phyloP scores from a whole-genome alignment of 2,113 vertebrate species.

The Phylloscopus trochilus region DNA sequence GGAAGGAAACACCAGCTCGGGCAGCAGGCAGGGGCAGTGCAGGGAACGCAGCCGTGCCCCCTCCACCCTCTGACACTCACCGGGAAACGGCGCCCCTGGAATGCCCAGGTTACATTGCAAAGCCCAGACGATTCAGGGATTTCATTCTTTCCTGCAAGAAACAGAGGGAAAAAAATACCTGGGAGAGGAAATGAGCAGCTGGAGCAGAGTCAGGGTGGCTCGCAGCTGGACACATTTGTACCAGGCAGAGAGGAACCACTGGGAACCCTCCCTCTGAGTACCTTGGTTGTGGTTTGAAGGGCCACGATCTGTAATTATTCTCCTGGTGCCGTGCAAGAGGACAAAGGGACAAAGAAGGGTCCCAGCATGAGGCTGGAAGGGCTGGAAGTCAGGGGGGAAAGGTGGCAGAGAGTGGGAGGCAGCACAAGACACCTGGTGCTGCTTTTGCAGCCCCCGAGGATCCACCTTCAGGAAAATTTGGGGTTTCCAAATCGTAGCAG shows the following conservation, averaged over 20 bases:
- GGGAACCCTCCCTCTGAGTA: background rate
- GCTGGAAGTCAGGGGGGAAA: background rate
- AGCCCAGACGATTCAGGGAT: fast-evolving
- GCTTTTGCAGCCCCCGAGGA: background rate
- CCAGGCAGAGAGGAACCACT: background rate
- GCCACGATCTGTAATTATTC: fast-evolving
- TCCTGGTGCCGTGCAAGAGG: background rate
- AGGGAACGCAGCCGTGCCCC: background rate
- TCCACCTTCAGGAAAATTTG: background rate
- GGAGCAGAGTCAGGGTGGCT: background rate
- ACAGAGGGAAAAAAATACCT: fast-evolving
- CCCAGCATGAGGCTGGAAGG: background rate
- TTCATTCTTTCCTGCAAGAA: background rate
- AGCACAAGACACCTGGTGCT: background rate
- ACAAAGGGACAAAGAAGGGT: background rate
- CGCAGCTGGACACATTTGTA: background rate
- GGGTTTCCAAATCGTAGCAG: background rate
- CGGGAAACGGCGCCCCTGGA: fast-evolving
- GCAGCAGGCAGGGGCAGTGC: background rate
- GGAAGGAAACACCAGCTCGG: background rate
- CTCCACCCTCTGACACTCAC: background rate
- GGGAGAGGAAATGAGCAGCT: background rate
- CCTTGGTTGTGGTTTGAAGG: too few species aligned
- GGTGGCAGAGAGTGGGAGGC: background rate
- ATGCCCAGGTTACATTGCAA: background rate